Evolutionary conservation across 2,113 vertebrate genomes (phyloP).

Genomic region (Corydoras sp.): DNA sequence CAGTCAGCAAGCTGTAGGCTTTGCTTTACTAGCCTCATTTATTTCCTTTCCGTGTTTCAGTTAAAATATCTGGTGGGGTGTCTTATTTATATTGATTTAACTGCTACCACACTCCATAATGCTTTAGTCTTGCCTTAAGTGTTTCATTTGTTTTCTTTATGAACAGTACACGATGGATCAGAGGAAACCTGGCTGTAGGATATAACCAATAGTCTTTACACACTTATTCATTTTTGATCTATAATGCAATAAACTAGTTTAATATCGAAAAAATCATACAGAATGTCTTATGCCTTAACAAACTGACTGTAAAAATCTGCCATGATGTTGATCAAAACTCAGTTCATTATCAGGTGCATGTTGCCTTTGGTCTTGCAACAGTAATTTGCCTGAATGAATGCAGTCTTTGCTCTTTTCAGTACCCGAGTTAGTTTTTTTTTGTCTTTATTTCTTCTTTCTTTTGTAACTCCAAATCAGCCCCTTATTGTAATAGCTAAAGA

Average conservation of each 20-base stretch:
- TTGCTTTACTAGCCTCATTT: conserved; percentile 61
- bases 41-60: conserved; percentile 61
- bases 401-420: not conserved
- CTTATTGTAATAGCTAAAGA: no score
- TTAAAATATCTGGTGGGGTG: conserved; percentile 70
- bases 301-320: not conserved
- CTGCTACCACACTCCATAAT: conserved; percentile 76
- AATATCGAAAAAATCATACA: not conserved
- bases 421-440: not conserved
- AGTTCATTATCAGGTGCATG: not conserved
- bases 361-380: not conserved
- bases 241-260: conserved; percentile 15
- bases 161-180: conserved; percentile 66
- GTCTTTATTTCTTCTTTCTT: no score
- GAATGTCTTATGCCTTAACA: not conserved
- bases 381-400: not conserved
- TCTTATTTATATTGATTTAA: conserved; percentile 78
- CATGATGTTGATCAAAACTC: no score
- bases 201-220: conserved; percentile 34
- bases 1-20: conserved; percentile 61
- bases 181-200: conserved; percentile 61
- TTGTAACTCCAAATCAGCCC: no score
- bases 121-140: conserved; percentile 73
- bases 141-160: conserved; percentile 72
- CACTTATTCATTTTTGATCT: conserved; percentile 17